These are phyloP conservation scores for Troilus luridus DNA, from an alignment of 2,888 invertebrate species.

Conservation along the genomic window DNA sequence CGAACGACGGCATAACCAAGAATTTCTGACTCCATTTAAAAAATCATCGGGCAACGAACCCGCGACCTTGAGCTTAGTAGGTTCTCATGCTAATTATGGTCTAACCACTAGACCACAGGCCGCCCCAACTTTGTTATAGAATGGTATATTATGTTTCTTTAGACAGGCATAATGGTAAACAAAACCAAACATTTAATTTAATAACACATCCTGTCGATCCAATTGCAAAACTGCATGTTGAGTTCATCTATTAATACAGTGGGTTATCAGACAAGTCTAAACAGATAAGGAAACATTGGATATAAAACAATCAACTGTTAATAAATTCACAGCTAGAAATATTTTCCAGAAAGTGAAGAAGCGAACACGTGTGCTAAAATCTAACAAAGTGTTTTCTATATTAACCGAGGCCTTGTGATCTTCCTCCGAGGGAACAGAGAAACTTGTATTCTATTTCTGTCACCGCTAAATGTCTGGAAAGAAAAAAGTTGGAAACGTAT, in stretches of 20 bases:
- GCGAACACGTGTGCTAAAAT: conserved; percentile 22
- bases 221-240: background rate
- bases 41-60: too few species aligned
- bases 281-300: background rate
- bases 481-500: background rate
- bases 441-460: background rate
- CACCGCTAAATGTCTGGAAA: background rate
- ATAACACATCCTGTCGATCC: background rate
- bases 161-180: too few species aligned
- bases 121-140: too few species aligned
- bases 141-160: too few species aligned
- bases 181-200: background rate
- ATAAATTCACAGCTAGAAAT: background rate
- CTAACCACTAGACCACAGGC: too few species aligned
- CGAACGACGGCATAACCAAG: too few species aligned
- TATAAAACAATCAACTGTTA: background rate
- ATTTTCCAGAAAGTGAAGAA: conserved; percentile 16
- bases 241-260: background rate
- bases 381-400: background rate
- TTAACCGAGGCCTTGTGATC: background rate
- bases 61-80: too few species aligned
- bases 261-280: background rate
- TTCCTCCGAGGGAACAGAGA: background rate
- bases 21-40: too few species aligned
- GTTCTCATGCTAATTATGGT: too few species aligned